These are phyloP conservation scores for Cyclopterus lumpus DNA, from an alignment of 2,797 vertebrate genomes.

Conservation along the genomic window DNA sequence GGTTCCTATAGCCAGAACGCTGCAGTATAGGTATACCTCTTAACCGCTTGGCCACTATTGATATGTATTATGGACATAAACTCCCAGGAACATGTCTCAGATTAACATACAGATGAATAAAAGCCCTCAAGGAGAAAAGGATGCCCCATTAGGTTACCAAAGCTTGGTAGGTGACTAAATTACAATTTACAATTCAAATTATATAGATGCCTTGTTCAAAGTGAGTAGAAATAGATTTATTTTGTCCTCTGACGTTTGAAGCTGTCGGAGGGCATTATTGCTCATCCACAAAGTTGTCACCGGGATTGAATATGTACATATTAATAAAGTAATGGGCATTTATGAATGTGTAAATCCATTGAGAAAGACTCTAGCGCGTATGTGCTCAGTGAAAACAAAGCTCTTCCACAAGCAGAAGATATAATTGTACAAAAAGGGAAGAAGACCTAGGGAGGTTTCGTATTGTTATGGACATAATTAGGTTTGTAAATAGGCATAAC, in stretches of 20 bases:
- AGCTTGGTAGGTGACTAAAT: slow-evolving; percentile 3
- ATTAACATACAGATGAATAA: slow-evolving; percentile 1
- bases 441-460: slow-evolving; percentile 10
- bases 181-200: background rate
- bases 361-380: background rate
- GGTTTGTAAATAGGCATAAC: slow-evolving; percentile 2
- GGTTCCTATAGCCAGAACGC: background rate
- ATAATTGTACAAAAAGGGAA: slow-evolving; percentile 8
- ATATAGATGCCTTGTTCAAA: background rate
- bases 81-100: slow-evolving; percentile 13
- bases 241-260: slow-evolving; percentile 23
- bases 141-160: background rate
- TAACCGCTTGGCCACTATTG: background rate
- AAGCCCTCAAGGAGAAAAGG: background rate
- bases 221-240: background rate
- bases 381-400: slow-evolving; percentile 17
- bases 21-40: background rate
- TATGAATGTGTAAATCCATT: slow-evolving; percentile 14
- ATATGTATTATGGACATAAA: background rate
- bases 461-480: slow-evolving; percentile 20
- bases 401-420: background rate
- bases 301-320: slow-evolving; percentile 11
- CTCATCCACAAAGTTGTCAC: slow-evolving; percentile 19
- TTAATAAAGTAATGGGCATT: slow-evolving; percentile 8
- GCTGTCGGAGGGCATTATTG: slow-evolving; percentile 5